These are phyloP conservation scores for Spheniscus humboldti DNA, from an alignment of 2,797 vertebrate species.

Conservation along the genomic window DNA sequence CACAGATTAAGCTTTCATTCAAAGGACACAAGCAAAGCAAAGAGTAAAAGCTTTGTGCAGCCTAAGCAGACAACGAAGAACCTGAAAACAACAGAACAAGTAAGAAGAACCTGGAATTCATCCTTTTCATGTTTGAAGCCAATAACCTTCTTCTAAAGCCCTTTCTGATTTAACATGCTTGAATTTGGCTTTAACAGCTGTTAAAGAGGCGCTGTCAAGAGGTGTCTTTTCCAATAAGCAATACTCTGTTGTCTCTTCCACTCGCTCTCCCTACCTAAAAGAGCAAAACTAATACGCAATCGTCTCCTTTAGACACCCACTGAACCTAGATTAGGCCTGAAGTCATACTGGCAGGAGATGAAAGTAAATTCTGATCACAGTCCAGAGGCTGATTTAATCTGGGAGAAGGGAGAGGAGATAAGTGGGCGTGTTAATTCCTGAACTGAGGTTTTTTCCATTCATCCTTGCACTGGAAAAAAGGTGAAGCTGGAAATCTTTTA, in stretches of 20 bases:
- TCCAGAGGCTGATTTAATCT: slow-evolving; percentile 13
- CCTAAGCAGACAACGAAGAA: not conserved
- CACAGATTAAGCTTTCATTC: not conserved
- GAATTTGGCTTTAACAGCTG: not conserved
- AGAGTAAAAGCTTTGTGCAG: not conserved
- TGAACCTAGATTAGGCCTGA: not conserved
- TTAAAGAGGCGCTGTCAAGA: not conserved
- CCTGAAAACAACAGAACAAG: not conserved
- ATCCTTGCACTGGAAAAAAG: not conserved
- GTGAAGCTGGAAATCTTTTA: not conserved
- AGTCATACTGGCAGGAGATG: slow-evolving; percentile 5
- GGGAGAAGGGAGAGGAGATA: not conserved
- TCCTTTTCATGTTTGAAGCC: not conserved
- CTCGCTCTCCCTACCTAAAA: not conserved
- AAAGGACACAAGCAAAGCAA: not conserved
- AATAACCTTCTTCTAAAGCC: not conserved
- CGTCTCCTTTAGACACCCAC: not conserved
- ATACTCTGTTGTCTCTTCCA: not conserved
- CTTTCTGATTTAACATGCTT: not conserved
- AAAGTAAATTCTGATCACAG: slow-evolving; percentile 14
- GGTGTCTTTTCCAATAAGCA: not conserved
- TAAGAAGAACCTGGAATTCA: not conserved
- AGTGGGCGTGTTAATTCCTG: not conserved
- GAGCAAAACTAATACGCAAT: not conserved
- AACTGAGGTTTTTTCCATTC: not conserved